A percentile compares a stretch with the other conserved stretches of the same genome.
phyloP scores from a whole-genome alignment of 1,140 invertebrate species.

The Drosophila repleta region DNA sequence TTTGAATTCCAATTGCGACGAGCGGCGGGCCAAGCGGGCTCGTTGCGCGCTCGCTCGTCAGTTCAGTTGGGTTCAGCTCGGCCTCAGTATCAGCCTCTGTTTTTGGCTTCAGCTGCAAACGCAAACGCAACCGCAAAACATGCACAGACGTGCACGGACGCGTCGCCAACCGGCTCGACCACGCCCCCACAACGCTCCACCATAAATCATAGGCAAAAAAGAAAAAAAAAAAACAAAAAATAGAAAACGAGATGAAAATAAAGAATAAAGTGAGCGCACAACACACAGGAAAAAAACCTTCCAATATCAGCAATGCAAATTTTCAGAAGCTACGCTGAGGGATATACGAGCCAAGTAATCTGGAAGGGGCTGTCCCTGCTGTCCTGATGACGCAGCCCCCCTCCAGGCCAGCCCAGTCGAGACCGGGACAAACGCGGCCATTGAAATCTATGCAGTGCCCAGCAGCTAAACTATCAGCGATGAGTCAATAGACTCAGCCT shows the following conservation, averaged over 20 bases:
- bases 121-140: conserved; percentile 76
- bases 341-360: conserved; percentile 24
- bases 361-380: conserved; percentile 28
- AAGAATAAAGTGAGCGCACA: conserved; percentile 53
- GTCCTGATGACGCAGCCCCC: conserved; percentile 70
- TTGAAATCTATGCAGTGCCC: conserved; percentile 72
- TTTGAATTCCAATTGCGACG: conserved; percentile 80
- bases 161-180: conserved; percentile 34
- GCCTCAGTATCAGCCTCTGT: conserved; percentile 37
- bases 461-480: conserved; percentile 69
- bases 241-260: conserved; percentile 36
- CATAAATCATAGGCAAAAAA: conserved; percentile 78
- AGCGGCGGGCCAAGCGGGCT: conserved; percentile 1
- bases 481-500: conserved; percentile 73
- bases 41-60: conserved; percentile 7
- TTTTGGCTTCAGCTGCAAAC: conserved; percentile 25
- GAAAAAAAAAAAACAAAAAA: conserved; percentile 21
- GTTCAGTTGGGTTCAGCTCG: conserved; percentile 13
- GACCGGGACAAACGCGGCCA: conserved; percentile 52
- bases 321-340: conserved; percentile 46
- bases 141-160: conserved; percentile 67
- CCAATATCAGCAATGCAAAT: conserved; percentile 81
- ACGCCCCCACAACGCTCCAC: conserved; percentile 71
- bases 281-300: conserved; percentile 57
- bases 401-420: conserved; percentile 38